Evolutionary conservation across 2,113 vertebrate genomes (phyloP), one percentile per base, ranked within the genome.

Genomic region (Salminus brasiliensis): DNA sequence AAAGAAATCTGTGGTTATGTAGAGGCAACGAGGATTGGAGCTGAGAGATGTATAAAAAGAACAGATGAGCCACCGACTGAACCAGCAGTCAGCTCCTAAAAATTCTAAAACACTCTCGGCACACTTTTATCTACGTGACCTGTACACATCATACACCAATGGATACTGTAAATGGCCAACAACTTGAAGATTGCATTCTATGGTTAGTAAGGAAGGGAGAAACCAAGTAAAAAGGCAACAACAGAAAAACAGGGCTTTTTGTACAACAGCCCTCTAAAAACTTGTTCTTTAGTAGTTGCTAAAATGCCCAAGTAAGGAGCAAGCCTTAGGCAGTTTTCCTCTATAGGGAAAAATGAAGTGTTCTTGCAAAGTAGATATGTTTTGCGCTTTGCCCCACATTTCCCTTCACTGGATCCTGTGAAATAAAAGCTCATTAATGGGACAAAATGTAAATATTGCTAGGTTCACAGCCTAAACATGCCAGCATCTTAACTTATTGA

Each of bases 31-130:
- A 72, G n/a, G n/a, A 55, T 55, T 32, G 12, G 69, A 18, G 29
- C 52, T 23, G 1, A 78, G 72, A 59, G 53, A n/a, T 55, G 55
- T 39, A 43, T 11, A 57, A 92, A 91, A 91, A 92, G 91, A 21
- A 57, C 79, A 92, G 89, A 91, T 78, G 52, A 91, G 78, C 41
- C 52, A 53, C 82, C 27, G 94, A 95, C 96, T 91, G 96, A 93
- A 93, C 97, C 97, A 93, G 96, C 97, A 97, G 96, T 94, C 88
- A 47, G 86, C 84, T 72, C 47, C 49, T 34, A 21, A 74, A 32
- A 55, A 25, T 57, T 0, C 63, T 71, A 13, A 53, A 32, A 10
- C 43, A 11, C 34, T 10, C 52, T 18, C 27, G 15, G 47, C n/a
- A 55, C 77, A 27, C 47, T 39, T 9, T 5, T 41, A 30, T 59